These are phyloP conservation scores for Isaurus tuberculatus DNA, from an alignment of 92 coral and sea anemone genomes.

Conservation along the genomic window DNA sequence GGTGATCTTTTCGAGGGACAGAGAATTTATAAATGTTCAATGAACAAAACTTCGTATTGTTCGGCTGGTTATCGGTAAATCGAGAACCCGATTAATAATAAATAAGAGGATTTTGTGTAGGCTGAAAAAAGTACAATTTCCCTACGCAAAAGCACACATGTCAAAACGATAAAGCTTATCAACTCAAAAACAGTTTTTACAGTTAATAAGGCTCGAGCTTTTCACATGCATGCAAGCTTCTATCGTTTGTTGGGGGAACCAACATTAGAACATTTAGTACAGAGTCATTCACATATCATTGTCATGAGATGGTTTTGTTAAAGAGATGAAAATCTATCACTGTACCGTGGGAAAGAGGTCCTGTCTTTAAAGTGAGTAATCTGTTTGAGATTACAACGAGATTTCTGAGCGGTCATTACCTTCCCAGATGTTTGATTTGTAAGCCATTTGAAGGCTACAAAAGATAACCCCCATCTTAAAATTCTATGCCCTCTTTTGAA, in stretches of 20 bases:
- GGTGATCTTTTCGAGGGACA: constrained; percentile 26
- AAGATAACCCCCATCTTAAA: not conserved
- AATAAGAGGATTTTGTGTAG: constrained; percentile 29
- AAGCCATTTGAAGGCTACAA: constrained; percentile 8
- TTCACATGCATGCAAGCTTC: not conserved
- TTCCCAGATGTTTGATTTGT: constrained; percentile 34
- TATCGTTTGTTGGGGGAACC: not conserved
- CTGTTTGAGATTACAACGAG: constrained; percentile 21
- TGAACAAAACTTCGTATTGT: constrained; percentile 41
- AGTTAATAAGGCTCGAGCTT: not conserved
- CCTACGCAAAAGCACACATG: constrained; percentile 44
- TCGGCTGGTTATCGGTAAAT: not conserved
- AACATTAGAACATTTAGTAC: not conserved
- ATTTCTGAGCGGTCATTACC: not conserved
- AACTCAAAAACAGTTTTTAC: not conserved
- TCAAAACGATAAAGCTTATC: constrained; percentile 31
- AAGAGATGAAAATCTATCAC: constrained; percentile 6
- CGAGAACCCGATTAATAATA: constrained; percentile 31
- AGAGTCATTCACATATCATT: not conserved
- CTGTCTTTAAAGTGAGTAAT: not conserved
- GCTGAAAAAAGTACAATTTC: constrained; percentile 13
- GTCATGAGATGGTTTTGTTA: not conserved
- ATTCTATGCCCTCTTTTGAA: not conserved
- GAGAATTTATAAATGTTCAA: constrained; percentile 46
- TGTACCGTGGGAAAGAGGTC: not conserved